Conservation (phyloP, 2,797 vertebrate genomes). For the Sarcophilus harrisii region DNA sequence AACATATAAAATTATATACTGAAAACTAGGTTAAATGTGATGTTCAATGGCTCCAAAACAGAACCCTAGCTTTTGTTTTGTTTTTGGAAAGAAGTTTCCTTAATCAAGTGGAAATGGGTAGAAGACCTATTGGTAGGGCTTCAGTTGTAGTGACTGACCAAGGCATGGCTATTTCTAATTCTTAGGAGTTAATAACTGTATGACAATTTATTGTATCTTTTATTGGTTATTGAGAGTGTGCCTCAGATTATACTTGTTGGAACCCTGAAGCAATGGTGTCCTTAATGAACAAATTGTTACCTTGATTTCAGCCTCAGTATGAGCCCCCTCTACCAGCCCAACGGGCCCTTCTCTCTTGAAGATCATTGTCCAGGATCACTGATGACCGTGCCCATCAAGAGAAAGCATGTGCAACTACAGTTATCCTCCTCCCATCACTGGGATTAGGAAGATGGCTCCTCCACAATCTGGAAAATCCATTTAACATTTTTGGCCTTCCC, state of each 20-base stretch:
- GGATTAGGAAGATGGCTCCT: too few species aligned
- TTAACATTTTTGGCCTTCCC: background rate
- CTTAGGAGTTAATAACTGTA: background rate
- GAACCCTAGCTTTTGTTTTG: background rate
- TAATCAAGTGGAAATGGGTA: background rate
- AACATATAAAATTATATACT: background rate
- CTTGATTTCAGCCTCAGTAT: background rate
- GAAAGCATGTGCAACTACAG: background rate
- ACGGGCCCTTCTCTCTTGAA: background rate
- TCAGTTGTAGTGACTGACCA: background rate
- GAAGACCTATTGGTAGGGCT: background rate
- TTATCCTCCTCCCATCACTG: too few species aligned
- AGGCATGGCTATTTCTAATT: background rate
- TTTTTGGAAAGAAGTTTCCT: background rate
- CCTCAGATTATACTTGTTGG: background rate
- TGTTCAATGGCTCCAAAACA: background rate
- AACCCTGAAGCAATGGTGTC: background rate
- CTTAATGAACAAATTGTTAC: background rate
- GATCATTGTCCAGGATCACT: background rate
- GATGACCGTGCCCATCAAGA: background rate
- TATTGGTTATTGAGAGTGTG: background rate
- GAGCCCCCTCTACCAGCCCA: background rate
- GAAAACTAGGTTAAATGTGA: background rate
- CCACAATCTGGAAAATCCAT: background rate
- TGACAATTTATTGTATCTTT: background rate